Conservation (phyloP, 2,797 vertebrate genomes). For the Heliangelus exortis region DNA sequence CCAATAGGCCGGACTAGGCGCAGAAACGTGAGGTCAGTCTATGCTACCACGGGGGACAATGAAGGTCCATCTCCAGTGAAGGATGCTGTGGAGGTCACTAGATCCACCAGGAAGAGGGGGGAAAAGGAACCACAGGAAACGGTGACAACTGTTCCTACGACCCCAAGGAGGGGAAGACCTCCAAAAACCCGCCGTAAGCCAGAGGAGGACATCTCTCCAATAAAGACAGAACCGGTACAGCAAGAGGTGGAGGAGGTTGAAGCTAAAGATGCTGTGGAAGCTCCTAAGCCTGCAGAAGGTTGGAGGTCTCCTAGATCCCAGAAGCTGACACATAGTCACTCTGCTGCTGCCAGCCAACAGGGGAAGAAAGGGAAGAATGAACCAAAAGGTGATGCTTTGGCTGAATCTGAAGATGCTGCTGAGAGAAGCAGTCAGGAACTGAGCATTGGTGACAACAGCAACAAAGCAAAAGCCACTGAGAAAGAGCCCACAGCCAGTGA, state of each 20-base stretch:
- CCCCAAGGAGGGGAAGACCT: constrained; percentile 90
- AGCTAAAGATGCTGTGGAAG: constrained; percentile 83
- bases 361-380: constrained; percentile 87
- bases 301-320: constrained; percentile 93
- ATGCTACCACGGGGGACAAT: constrained; percentile 89
- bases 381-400: constrained; percentile 69
- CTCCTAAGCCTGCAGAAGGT: constrained; percentile 85
- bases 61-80: constrained; percentile 85
- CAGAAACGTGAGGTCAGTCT: constrained; percentile 94
- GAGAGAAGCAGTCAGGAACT: constrained; percentile 70
- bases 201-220: constrained; percentile 83
- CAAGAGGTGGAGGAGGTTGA: constrained; percentile 83
- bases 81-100: constrained; percentile 84
- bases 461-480: constrained; percentile 73
- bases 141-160: constrained; percentile 73
- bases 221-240: constrained; percentile 84
- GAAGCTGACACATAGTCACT: constrained; percentile 82
- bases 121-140: constrained; percentile 90
- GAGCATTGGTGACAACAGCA: constrained; percentile 66
- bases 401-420: constrained; percentile 71
- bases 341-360: constrained; percentile 73
- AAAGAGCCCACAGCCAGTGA: constrained; percentile 58
- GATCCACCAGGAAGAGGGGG: constrained; percentile 90
- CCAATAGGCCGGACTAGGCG: constrained; percentile 90
- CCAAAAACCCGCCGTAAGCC: constrained; percentile 91